A percentile compares a stretch with the other conserved stretches of the same genome.
Conservation (phyloP, 1,140 invertebrate species). For the Tetragnatha versicolor region DNA sequence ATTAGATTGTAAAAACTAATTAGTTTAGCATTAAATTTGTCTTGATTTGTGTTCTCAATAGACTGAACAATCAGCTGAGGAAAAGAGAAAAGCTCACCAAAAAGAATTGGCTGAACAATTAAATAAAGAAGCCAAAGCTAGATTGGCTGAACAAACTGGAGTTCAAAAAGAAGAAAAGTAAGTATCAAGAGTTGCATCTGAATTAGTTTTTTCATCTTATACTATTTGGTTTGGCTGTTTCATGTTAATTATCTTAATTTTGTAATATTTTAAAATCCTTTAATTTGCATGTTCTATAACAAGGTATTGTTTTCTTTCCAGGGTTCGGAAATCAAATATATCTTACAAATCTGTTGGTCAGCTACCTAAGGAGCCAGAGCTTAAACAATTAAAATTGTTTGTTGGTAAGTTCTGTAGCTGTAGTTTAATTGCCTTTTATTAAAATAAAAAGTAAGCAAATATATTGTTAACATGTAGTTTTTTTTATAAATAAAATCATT, state of each 20-base stretch:
- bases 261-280: background rate
- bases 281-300: no score
- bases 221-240: no score
- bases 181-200: slow-evolving; percentile 61
- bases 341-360: slow-evolving; percentile 93
- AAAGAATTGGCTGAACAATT: slow-evolving; percentile 89
- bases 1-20: background rate
- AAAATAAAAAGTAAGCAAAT: no score
- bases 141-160: slow-evolving; percentile 83
- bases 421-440: background rate
- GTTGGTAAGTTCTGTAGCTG: slow-evolving; percentile 76
- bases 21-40: background rate
- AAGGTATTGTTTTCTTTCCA: no score
- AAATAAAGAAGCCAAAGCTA: slow-evolving; percentile 90
- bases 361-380: slow-evolving; percentile 92
- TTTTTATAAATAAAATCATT: no score
- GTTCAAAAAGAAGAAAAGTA: slow-evolving; percentile 85
- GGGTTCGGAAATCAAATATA: slow-evolving; percentile 88
- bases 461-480: no score
- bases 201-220: background rate
- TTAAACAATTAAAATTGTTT: slow-evolving; percentile 92
- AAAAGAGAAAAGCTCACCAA: slow-evolving; percentile 96
- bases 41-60: no score
- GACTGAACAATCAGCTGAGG: slow-evolving; percentile 93
- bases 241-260: background rate